Conservation (phyloP, 2,113 vertebrate species). For the Acanthochromis polyacanthus region DNA sequence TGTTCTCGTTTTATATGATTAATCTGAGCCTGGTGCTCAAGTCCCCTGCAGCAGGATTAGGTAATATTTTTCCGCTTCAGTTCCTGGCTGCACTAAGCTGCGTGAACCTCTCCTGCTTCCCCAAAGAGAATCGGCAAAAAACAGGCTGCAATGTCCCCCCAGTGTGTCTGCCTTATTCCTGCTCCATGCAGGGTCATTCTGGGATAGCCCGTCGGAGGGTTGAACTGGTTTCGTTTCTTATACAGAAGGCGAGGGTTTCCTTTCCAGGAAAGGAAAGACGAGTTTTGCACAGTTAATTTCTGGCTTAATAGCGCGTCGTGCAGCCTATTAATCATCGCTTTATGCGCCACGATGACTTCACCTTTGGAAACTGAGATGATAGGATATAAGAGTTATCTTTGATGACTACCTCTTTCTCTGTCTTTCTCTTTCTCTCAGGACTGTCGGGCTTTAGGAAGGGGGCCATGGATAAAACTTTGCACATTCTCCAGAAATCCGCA, state of each 20-base stretch:
- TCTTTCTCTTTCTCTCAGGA: constrained; percentile 55
- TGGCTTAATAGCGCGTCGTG: constrained; percentile 4
- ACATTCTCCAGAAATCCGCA: constrained; percentile 85
- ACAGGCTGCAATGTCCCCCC: constrained; percentile 19
- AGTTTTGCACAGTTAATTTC: constrained; percentile 27
- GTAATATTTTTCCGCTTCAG: constrained; percentile 55
- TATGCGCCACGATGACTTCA: constrained; percentile 63
- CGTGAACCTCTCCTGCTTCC: neutral
- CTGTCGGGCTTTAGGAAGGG: constrained; percentile 47
- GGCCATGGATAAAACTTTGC: constrained; percentile 83
- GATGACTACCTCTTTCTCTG: constrained; percentile 59
- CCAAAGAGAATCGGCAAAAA: constrained; percentile 8
- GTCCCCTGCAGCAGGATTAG: constrained; percentile 51
- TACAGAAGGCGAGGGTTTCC: constrained; percentile 20
- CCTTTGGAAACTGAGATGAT: constrained; percentile 52
- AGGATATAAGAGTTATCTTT: constrained; percentile 51
- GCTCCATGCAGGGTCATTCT: constrained; percentile 25
- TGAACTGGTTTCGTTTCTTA: constrained; percentile 67
- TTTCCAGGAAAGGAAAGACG: constrained; percentile 68
- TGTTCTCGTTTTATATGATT: constrained; percentile 26
- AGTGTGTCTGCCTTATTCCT: constrained; percentile 14
- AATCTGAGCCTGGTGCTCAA: constrained; percentile 43
- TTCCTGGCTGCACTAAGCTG: constrained; percentile 5
- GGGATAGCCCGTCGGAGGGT: constrained; percentile 31
- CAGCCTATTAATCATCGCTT: constrained; percentile 56